Evolutionary conservation across 2,888 invertebrate species (phyloP).

Genomic region (Drosophila testacea): DNA sequence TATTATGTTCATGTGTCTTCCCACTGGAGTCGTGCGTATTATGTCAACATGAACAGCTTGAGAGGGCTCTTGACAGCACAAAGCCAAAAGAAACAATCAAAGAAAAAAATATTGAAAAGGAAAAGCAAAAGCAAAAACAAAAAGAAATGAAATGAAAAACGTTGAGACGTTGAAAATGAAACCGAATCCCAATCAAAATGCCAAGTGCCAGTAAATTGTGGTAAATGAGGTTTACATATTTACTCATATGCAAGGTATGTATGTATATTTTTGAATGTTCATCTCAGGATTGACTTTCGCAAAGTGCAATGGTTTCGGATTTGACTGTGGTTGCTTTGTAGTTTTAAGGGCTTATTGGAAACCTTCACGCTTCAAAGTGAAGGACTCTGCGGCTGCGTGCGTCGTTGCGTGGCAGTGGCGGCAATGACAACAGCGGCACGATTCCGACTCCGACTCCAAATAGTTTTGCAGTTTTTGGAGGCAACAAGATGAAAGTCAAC

Average conservation of each 20-base stretch:
- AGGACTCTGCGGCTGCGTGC: slow-evolving; percentile 72
- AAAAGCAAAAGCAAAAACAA: slow-evolving; percentile 26
- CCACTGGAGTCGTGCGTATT: slow-evolving; percentile 52
- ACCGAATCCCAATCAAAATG: slow-evolving; percentile 58
- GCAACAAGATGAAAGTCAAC: slow-evolving; percentile 79
- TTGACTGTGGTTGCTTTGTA: slow-evolving; percentile 17
- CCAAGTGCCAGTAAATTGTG: slow-evolving; percentile 69
- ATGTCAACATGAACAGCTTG: slow-evolving; percentile 57
- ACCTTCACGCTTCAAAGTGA: slow-evolving; percentile 78
- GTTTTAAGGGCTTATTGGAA: slow-evolving; percentile 64
- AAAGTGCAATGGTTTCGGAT: slow-evolving; percentile 51
- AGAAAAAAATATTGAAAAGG: slow-evolving; percentile 22
- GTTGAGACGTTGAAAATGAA: slow-evolving; percentile 61
- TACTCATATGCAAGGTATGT: slow-evolving; percentile 27
- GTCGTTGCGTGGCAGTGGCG: slow-evolving; percentile 59
- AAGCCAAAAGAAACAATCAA: slow-evolving; percentile 19
- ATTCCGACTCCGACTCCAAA: slow-evolving; percentile 34
- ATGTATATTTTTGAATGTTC: neutral
- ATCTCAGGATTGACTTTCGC: slow-evolving; percentile 52
- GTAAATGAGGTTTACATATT: slow-evolving; percentile 76
- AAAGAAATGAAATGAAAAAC: slow-evolving; percentile 34
- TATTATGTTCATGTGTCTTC: slow-evolving; percentile 15
- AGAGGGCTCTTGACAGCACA: slow-evolving; percentile 41
- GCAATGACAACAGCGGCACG: slow-evolving; percentile 58
- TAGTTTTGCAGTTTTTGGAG: slow-evolving; percentile 42